phyloP scores from a whole-genome alignment of 2,113 vertebrate genomes.

The Sula dactylatra region DNA sequence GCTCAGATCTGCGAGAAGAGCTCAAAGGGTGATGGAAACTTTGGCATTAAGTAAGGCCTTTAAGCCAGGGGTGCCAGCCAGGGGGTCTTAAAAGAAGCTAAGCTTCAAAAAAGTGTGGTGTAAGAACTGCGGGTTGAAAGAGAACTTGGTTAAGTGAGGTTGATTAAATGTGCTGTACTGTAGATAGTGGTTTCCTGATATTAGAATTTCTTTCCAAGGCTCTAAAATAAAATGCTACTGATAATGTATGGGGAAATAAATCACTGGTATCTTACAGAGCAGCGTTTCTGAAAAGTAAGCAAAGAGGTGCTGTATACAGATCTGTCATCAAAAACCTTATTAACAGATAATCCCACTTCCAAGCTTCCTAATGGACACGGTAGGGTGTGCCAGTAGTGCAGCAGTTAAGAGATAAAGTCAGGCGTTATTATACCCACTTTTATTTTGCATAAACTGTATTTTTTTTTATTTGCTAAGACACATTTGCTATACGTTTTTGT shows the following conservation, averaged over 20 bases:
- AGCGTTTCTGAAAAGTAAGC: neutral
- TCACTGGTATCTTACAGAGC: neutral
- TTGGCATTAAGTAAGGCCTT: neutral
- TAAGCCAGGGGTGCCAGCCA: neutral
- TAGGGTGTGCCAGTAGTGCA: neutral
- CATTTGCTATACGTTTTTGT: conserved; percentile 80
- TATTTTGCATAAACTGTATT: conserved; percentile 66
- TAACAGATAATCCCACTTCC: neutral
- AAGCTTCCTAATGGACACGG: neutral
- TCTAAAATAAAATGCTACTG: neutral
- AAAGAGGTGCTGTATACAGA: neutral
- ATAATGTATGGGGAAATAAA: neutral
- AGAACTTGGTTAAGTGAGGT: conserved; percentile 9
- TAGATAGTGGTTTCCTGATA: conserved; percentile 6
- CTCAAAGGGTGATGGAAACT: neutral
- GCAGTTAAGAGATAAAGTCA: conserved; percentile 4
- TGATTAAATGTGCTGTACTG: neutral
- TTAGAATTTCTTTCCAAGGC: neutral
- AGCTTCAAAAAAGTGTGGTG: conserved; percentile 13
- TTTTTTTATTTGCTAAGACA: conserved; percentile 76
- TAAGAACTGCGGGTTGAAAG: neutral
- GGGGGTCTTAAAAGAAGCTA: neutral
- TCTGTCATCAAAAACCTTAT: neutral
- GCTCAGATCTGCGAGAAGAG: neutral
- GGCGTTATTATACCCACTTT: conserved; percentile 43